A percentile compares a stretch with the other conserved stretches of the same genome.
These are phyloP conservation scores for Pipra filicauda DNA, from an alignment of 2,113 vertebrate species.

Conservation along the genomic window DNA sequence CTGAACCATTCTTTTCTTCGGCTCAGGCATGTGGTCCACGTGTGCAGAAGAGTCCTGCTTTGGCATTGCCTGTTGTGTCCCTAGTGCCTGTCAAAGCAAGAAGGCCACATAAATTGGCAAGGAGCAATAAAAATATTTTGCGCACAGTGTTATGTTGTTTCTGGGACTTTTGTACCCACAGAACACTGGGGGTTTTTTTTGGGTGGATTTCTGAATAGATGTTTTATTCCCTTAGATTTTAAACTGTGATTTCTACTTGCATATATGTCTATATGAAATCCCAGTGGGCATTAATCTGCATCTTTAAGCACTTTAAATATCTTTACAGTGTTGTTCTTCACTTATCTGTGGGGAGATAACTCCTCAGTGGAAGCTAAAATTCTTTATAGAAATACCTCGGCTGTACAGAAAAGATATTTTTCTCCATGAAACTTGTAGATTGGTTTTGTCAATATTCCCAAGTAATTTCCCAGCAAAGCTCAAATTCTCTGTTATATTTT, in stretches of 20 bases:
- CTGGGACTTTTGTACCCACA: neutral
- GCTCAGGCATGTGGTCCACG: fast-evolving
- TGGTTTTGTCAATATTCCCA: neutral
- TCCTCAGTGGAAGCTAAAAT: neutral
- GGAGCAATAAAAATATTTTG: neutral
- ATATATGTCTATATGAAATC: neutral
- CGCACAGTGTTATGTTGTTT: neutral
- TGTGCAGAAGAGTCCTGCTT: neutral
- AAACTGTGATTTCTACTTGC: neutral
- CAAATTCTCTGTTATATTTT: neutral
- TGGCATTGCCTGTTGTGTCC: neutral
- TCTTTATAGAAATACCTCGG: neutral
- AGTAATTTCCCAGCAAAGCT: neutral
- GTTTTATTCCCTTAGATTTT: neutral
- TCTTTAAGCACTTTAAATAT: neutral
- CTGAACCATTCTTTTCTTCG: neutral
- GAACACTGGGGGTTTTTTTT: neutral
- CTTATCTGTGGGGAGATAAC: neutral
- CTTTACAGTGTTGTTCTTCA: neutral
- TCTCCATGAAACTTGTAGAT: neutral
- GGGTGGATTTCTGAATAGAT: neutral
- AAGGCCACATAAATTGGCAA: neutral
- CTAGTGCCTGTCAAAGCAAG: neutral
- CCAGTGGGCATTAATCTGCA: neutral
- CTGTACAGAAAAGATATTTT: neutral